These are phyloP conservation scores for Mesorhabditis spiculigera DNA, from an alignment of 2,888 invertebrate genomes.

Conservation along the genomic window DNA sequence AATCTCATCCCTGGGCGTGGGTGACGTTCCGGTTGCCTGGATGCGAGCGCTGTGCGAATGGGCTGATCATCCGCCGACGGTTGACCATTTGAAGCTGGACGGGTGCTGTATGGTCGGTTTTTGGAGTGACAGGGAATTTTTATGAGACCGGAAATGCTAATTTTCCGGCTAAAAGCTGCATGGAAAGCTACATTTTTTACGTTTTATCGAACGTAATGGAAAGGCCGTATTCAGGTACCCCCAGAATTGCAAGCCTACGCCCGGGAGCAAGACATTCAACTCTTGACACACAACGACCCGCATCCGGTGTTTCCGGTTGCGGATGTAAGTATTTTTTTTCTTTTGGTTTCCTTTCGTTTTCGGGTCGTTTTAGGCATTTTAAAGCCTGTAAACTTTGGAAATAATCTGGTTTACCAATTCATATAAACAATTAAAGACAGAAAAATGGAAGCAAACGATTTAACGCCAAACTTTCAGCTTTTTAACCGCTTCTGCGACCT, in stretches of 20 bases:
- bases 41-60: slow-evolving; percentile 30
- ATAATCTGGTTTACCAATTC: slow-evolving; percentile 6
- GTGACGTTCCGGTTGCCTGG: slow-evolving; percentile 47
- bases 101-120: slow-evolving; percentile 55
- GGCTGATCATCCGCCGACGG: slow-evolving; percentile 42
- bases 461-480: no score
- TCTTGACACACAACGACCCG: slow-evolving; percentile 92
- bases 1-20: slow-evolving; percentile 51
- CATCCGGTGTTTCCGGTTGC: slow-evolving; percentile 60
- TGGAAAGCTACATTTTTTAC: not conserved
- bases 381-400: not conserved
- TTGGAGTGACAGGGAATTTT: not conserved
- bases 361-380: no score
- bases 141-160: no score
- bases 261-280: slow-evolving; percentile 81
- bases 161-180: not conserved
- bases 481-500: not conserved
- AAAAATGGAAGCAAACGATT: no score
- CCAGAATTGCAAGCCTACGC: slow-evolving; percentile 84
- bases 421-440: not conserved
- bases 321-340: slow-evolving; percentile 39
- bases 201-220: not conserved
- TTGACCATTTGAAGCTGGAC: slow-evolving; percentile 52
- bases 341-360: no score
- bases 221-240: slow-evolving; percentile 66